Evolutionary conservation across 2,797 vertebrate genomes (phyloP).

Genomic region (Eulemur mongoz): DNA sequence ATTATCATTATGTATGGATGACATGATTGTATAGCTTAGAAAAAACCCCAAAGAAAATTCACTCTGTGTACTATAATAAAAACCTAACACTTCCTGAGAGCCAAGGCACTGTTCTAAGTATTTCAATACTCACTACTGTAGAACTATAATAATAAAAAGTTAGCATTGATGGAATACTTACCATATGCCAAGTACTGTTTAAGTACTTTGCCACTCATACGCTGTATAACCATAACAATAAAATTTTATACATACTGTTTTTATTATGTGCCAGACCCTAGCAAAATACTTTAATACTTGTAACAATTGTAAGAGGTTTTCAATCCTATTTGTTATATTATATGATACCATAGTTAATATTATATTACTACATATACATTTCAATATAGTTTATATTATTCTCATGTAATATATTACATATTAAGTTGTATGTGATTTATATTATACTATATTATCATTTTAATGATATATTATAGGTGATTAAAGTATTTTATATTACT

Average conservation of each 20-base stretch:
- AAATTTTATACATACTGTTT: background rate
- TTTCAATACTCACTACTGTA: background rate
- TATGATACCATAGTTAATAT: background rate
- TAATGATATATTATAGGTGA: background rate
- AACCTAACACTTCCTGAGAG: background rate
- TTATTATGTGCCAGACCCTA: background rate
- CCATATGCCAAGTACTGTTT: fast-evolving
- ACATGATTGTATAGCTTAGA: background rate
- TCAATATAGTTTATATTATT: background rate
- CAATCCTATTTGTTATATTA: background rate
- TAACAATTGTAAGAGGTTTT: background rate
- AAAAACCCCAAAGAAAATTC: background rate
- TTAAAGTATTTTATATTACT: background rate
- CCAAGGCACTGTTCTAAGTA: background rate
- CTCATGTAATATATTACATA: background rate
- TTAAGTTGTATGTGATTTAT: background rate
- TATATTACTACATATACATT: background rate
- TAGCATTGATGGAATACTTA: no score
- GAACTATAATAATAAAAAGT: background rate
- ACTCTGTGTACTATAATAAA: fast-evolving
- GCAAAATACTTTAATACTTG: background rate
- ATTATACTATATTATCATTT: background rate
- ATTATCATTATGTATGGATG: background rate
- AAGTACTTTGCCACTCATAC: no score
- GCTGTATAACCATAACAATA: no score